Evolutionary conservation across 2,888 invertebrate species (phyloP), one percentile per base, ranked within the genome.

Genomic region (Phengaris alcon): DNA sequence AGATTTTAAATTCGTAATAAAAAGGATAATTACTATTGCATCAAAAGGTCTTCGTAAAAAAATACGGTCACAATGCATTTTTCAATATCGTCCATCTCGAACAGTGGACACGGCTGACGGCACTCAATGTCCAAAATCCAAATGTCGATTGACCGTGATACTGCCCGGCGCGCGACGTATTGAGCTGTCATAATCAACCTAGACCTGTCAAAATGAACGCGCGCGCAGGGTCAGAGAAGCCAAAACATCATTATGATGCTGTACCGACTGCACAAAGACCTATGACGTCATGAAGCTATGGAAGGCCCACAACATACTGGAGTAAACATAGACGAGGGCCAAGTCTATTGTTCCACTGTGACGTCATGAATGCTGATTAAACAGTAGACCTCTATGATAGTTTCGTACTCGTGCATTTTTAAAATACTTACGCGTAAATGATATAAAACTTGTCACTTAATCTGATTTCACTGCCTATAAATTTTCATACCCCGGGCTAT

Each of bases 101-200:
- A 6, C 6, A 35, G 35, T 35, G 35, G 35, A 35, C 35, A 35
- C 4, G 35, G 35, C 35, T n/a, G 22, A n/a, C n/a, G 15, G 57
- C n/a, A 15, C 57, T 22, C 22, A 22, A 59, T 22, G 57, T 57
- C 57, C 15, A 13, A 64, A n/a, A n/a, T 52, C 52, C 52, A 52
- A 52, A 52, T 52, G n/a, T 64, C 6, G 35, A 64, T 44, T 35
- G 64, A 12, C 64, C 64, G 35, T 64, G 48, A 70, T 48, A 51
- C 15, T 70, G 48, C 69, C n/a, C 35, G 35, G 35, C 35, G 35
- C 35, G 35, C 51, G 70, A 51, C 48, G 48, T 70, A 51, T 64
- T 35, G 69, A 69, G 69, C 69, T 48, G 69, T 48, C 69, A 69
- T 48, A 69, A 72, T 22, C 52, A 54, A 35, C 72, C 72, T 72